Base-by-base conservation (phyloP, 1,140 invertebrate species). In the Geopemphigus sp. region DNA sequence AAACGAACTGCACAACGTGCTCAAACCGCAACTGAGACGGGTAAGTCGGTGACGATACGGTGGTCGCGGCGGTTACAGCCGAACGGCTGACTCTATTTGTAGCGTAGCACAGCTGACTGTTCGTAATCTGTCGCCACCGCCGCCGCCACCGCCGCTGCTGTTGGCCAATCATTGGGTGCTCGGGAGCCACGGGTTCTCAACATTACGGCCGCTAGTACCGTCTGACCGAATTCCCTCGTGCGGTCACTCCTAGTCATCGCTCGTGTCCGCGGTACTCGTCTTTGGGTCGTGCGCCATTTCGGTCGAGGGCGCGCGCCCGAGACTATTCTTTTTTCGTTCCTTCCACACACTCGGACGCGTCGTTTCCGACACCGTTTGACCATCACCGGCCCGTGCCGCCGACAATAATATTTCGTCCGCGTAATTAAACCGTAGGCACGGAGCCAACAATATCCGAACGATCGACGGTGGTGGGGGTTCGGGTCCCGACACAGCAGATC, bases 1-100 rank as follows among this genome's bases (percentile, higher is more conserved):
- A 85, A 98, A 98, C 86, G 97, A 98, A 88, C 90, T 98, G 84
- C 95, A 98, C 87, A 98, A 98, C 89, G 96, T 98, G 84, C 94
- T 96, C 89, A 93, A 95, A 85, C 95, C 95, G 85, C 95, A 97
- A 85, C 89, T 98, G 74, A 97, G 95, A 90, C 90, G 95, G 96
- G 96, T 98, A 92, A 91, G 90, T 91, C 87, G 53, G 26, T 26
- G 26, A 10, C 47, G 45, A 19, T 5, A 12, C 22, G 56, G 57
- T 59, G 47, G 24, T 15, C 47, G 47, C 68, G 47, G 24, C 64
- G 45, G 29, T 56, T 32, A 50, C 45, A 47, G 19, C 5, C 6
- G 22, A 17, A 6, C 14, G 59, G 68, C 22, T 73, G 22, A 59
- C 53, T 39, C 53, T 64, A 80, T 76, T 80, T 54, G 68, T 61